Evolutionary conservation across 1,140 invertebrate species (phyloP).

Genomic region (Drosophila melanica): DNA sequence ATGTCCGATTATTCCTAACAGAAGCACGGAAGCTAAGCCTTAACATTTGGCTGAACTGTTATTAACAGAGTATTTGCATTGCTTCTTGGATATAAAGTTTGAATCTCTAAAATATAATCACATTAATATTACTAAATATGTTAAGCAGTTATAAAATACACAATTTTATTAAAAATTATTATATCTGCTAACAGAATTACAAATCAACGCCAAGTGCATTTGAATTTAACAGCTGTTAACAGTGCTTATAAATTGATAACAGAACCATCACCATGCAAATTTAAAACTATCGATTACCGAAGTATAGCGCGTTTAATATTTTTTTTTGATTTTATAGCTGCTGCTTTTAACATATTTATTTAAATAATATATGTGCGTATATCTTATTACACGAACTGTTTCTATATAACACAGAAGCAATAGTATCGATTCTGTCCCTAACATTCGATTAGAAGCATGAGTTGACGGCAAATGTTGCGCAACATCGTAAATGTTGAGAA

Average conservation of each 20-base stretch:
- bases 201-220: background rate
- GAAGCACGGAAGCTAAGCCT: background rate
- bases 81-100: background rate
- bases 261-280: background rate
- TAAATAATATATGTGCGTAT: too few species aligned
- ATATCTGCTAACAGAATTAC: background rate
- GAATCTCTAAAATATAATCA: background rate
- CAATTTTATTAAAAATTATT: too few species aligned
- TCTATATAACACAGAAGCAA: background rate
- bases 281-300: background rate
- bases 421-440: background rate
- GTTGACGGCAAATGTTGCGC: background rate
- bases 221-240: constrained; percentile 7
- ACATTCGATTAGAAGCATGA: background rate
- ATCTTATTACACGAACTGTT: too few species aligned
- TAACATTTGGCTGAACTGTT: constrained; percentile 19
- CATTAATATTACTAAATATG: too few species aligned
- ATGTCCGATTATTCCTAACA: constrained; percentile 30
- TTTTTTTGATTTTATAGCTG: too few species aligned
- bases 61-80: constrained; percentile 17
- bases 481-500: background rate
- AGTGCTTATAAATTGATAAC: background rate
- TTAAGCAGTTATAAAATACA: background rate
- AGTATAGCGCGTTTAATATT: background rate
- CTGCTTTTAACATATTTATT: background rate